Conservation (phyloP, 1,140 invertebrate species). For the Pogonomyrmex californicus region DNA sequence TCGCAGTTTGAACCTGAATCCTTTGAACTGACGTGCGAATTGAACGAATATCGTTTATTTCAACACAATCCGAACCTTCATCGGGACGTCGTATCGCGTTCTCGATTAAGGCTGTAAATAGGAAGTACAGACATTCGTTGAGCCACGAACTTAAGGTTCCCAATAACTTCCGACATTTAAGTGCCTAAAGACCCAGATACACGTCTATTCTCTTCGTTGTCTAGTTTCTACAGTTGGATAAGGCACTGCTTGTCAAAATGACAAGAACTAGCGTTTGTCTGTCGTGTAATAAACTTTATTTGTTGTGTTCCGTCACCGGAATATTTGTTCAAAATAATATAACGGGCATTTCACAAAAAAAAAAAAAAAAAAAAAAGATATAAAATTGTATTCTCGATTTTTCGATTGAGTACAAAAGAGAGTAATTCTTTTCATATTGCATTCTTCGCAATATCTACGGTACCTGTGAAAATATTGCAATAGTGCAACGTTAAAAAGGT, state of each 20-base stretch:
- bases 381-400: conserved; percentile 26
- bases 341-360: conserved; percentile 27
- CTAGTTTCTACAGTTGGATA: conserved; percentile 73
- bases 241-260: conserved; percentile 61
- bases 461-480: conserved; percentile 47
- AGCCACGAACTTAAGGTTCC: conserved; percentile 71
- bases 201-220: conserved; percentile 73
- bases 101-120: conserved; percentile 73
- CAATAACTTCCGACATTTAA: conserved; percentile 75
- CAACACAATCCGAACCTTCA: conserved; percentile 47
- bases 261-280: conserved; percentile 24
- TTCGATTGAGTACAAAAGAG: neutral
- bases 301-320: neutral
- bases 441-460: conserved; percentile 23
- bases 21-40: conserved; percentile 36
- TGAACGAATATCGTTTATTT: conserved; percentile 36
- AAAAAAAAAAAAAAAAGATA: neutral
- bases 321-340: conserved; percentile 20
- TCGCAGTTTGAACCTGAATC: conserved; percentile 15
- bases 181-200: conserved; percentile 71
- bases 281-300: neutral
- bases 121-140: conserved; percentile 68
- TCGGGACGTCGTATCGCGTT: conserved; percentile 49
- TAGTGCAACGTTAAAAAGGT: conserved; percentile 5
- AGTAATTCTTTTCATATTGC: neutral